Evolutionary conservation across 2,888 invertebrate genomes (phyloP).

Genomic region (Coenonympha glycerion): DNA sequence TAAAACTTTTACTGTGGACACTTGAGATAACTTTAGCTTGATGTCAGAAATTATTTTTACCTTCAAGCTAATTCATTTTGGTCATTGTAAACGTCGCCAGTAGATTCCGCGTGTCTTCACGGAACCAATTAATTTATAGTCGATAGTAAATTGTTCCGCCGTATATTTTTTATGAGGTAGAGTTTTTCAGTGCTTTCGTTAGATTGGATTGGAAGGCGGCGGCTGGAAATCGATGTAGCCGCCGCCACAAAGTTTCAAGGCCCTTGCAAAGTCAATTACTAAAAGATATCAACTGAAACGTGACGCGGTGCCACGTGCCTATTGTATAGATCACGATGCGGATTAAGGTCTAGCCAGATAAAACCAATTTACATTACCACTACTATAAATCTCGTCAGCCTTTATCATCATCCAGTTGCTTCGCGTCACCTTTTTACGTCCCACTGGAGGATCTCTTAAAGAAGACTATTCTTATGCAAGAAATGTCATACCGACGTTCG

Average conservation of each 20-base stretch:
- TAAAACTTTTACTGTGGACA: too few species aligned
- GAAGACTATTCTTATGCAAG: too few species aligned
- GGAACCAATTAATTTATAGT: neutral
- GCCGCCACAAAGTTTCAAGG: slow-evolving; percentile 25
- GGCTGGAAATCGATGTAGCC: slow-evolving; percentile 23
- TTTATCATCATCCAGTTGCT: too few species aligned
- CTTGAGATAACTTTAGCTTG: too few species aligned
- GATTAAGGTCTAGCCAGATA: neutral
- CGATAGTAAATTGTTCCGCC: neutral
- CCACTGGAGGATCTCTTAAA: too few species aligned
- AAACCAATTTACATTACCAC: too few species aligned
- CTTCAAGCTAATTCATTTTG: too few species aligned
- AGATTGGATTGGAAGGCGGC: slow-evolving; percentile 14
- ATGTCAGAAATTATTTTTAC: too few species aligned
- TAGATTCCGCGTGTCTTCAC: neutral
- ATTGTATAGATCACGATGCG: neutral
- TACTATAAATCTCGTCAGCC: too few species aligned
- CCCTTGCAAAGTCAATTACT: slow-evolving; percentile 26
- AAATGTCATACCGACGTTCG: too few species aligned
- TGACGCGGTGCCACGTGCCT: slow-evolving; percentile 6
- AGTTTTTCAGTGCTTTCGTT: slow-evolving; percentile 8
- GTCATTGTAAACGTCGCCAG: neutral
- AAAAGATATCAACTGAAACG: slow-evolving; percentile 18
- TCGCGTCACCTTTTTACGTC: too few species aligned
- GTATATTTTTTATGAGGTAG: neutral